Evolutionary conservation across 2,888 invertebrate species (phyloP).

Genomic region (Hoplodrina blanda): DNA sequence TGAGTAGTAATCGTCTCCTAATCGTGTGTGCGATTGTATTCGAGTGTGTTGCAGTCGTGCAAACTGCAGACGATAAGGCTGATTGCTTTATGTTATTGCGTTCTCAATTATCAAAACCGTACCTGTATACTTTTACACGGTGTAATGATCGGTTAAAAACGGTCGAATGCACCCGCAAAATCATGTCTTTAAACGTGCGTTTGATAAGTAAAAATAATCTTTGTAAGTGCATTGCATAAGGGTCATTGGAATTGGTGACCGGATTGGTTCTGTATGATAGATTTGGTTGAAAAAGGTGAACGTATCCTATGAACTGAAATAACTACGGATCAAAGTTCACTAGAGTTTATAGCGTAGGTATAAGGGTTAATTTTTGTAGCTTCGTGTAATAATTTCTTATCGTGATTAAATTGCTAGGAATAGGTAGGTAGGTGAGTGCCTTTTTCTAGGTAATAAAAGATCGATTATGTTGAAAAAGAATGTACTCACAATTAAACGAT

Average conservation of each 20-base stretch:
- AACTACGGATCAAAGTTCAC: constrained; percentile 1
- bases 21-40: constrained; percentile 37
- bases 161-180: constrained; percentile 24
- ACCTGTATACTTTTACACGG: constrained; percentile 39
- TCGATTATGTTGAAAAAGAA: background rate
- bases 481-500: constrained; percentile 36
- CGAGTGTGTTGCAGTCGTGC: constrained; percentile 35
- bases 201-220: constrained; percentile 17
- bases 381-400: background rate
- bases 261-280: background rate
- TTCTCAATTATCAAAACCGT: constrained; percentile 60
- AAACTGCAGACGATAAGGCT: constrained; percentile 52
- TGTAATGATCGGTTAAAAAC: constrained; percentile 42
- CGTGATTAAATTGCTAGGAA: background rate
- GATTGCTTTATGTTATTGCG: constrained; percentile 61
- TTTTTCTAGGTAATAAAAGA: background rate
- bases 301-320: constrained; percentile 5
- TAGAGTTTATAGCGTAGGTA: constrained; percentile 6
- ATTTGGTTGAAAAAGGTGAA: background rate
- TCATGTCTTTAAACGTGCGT: constrained; percentile 43
- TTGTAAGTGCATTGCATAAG: background rate
- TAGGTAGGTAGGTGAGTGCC: background rate
- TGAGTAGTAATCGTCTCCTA: constrained; percentile 29
- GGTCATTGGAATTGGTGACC: background rate
- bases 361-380: constrained; percentile 1